Conservation (phyloP, 1,140 invertebrate species). For the Macrotrachela quadricornifera region DNA sequence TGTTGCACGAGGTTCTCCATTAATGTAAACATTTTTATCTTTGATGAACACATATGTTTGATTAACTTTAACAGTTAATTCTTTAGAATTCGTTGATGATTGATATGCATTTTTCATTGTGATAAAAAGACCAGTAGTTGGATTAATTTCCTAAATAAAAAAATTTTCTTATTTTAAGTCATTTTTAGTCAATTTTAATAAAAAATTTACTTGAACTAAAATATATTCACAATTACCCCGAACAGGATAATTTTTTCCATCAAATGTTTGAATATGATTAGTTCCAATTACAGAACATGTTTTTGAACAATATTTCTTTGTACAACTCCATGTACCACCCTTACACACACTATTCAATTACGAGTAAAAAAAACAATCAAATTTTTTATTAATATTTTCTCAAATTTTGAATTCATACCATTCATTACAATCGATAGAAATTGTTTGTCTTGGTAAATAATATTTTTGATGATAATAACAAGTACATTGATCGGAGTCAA, state of each 20-base stretch:
- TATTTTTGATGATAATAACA: conserved; percentile 11
- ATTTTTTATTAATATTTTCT: background rate
- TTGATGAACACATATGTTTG: background rate
- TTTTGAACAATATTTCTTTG: conserved; percentile 21
- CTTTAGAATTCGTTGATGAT: background rate
- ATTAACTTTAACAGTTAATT: background rate
- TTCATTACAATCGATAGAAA: conserved; percentile 13
- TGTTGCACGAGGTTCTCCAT: background rate
- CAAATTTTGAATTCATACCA: conserved; percentile 10
- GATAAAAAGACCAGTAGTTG: background rate
- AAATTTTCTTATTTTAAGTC: background rate
- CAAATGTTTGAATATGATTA: conserved; percentile 13
- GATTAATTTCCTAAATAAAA: background rate
- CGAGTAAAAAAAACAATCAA: background rate
- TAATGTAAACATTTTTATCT: conserved; percentile 1
- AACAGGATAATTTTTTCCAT: conserved; percentile 10
- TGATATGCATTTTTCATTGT: background rate
- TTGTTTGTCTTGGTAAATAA: conserved; percentile 5
- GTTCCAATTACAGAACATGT: conserved; percentile 41
- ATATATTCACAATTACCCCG: conserved; percentile 10
- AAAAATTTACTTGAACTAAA: conserved; percentile 8
- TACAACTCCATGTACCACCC: conserved; percentile 19
- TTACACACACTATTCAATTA: conserved; percentile 16
- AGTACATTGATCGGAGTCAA: conserved; percentile 11
- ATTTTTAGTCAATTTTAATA: background rate